A percentile compares a stretch with the other conserved stretches of the same genome.
Conservation (phyloP, 2,797 vertebrate genomes). For the Hydrocynus forskahlii region DNA sequence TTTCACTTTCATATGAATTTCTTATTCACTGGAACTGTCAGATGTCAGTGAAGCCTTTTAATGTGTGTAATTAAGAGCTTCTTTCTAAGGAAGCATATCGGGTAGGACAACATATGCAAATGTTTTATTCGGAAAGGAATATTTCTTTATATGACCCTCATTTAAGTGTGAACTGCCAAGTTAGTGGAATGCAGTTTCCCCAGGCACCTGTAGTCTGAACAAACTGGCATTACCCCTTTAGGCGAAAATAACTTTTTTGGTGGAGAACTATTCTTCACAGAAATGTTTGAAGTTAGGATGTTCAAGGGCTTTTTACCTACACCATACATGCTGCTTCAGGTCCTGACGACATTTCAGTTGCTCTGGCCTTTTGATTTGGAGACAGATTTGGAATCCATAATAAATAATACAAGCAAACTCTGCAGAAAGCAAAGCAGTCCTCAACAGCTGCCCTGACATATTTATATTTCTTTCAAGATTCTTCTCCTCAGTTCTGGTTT, state of each 20-base stretch:
- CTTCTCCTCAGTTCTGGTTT: background rate
- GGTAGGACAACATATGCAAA: too few relatives aligned
- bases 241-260: background rate
- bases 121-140: too few relatives aligned
- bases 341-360: background rate
- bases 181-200: too few relatives aligned
- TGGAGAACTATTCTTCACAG: background rate
- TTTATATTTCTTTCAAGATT: background rate
- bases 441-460: too few relatives aligned
- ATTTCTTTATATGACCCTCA: too few relatives aligned
- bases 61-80: background rate
- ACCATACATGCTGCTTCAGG: background rate
- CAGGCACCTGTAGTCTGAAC: too few relatives aligned
- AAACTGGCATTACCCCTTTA: too few relatives aligned
- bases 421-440: background rate
- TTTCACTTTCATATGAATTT: background rate
- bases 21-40: background rate
- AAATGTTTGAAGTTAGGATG: background rate
- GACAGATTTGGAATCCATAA: background rate
- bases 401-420: background rate
- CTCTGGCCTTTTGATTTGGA: background rate
- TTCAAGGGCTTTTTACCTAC: background rate
- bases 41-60: background rate
- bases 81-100: background rate
- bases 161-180: too few relatives aligned